Percentiles rank a stretch among this genome's conserved stretches.
These are phyloP conservation scores for Phyllotis vaccarum DNA, from an alignment of 2,797 vertebrate species.

Conservation along the genomic window DNA sequence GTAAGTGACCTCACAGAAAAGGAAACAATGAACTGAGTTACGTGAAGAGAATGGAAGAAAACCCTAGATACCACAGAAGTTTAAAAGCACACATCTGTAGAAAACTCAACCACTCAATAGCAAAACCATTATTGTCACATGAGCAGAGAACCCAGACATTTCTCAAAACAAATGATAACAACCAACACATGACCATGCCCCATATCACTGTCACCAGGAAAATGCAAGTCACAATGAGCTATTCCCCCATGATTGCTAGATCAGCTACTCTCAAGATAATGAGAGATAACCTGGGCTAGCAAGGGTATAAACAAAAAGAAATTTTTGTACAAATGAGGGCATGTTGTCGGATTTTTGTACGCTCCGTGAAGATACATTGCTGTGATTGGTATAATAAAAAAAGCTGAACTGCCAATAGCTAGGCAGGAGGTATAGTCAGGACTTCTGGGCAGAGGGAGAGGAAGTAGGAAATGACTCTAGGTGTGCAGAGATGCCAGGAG, in stretches of 20 bases:
- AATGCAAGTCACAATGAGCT: not conserved
- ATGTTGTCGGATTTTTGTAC: not conserved
- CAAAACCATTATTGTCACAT: not conserved
- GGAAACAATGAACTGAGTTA: not conserved
- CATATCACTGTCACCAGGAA: not conserved
- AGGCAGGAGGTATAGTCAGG: not conserved
- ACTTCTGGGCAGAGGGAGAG: not conserved
- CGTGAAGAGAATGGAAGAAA: not conserved
- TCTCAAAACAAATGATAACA: not conserved
- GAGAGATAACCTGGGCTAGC: too few species aligned
- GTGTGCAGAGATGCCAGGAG: not conserved
- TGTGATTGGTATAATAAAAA: not conserved
- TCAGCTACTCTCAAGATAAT: not conserved
- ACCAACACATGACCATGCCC: not conserved
- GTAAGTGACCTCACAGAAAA: not conserved
- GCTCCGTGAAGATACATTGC: not conserved
- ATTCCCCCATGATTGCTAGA: not conserved
- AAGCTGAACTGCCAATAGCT: not conserved
- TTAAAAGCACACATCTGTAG: not conserved
- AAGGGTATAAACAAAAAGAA: not conserved
- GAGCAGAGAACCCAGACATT: not conserved
- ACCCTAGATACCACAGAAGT: too few species aligned
- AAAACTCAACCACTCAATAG: not conserved
- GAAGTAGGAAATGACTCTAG: not conserved
- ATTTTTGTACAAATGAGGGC: too few species aligned